Evolutionary conservation across 2,113 vertebrate species (phyloP).

Genomic region (Numida meleagris): DNA sequence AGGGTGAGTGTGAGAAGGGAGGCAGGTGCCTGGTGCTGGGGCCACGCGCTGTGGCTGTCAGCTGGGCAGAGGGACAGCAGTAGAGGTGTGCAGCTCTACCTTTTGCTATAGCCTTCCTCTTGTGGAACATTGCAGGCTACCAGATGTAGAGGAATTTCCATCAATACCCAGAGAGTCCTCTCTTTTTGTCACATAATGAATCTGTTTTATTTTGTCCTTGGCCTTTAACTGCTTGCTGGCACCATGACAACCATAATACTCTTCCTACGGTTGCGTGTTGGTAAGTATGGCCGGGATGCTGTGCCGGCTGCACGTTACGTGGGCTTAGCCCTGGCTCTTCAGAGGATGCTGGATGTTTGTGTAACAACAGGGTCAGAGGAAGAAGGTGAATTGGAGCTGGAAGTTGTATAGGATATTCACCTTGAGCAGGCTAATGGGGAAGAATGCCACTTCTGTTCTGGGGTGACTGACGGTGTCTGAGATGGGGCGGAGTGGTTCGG

Average conservation of each 20-base stretch:
- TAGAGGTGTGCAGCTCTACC: background rate
- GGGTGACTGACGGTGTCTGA: background rate
- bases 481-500: background rate
- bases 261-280: background rate
- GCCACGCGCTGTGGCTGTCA: too few relatives aligned
- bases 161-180: background rate
- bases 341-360: background rate
- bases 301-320: background rate
- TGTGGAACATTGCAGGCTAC: background rate
- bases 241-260: background rate
- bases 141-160: background rate
- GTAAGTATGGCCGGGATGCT: background rate
- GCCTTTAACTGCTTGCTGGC: background rate
- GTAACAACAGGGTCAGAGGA: background rate
- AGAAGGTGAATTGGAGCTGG: background rate
- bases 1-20: too few relatives aligned
- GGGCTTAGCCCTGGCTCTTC: background rate
- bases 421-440: background rate
- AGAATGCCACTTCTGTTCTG: background rate
- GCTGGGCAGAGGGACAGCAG: too few relatives aligned
- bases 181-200: background rate
- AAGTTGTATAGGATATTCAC: background rate
- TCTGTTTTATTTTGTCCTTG: background rate
- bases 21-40: too few relatives aligned
- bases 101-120: background rate